Evolutionary conservation across 64 coral and sea anemone species (phyloP), one percentile per base, ranked within the genome.

Genomic region (Montipora efflorescens): DNA sequence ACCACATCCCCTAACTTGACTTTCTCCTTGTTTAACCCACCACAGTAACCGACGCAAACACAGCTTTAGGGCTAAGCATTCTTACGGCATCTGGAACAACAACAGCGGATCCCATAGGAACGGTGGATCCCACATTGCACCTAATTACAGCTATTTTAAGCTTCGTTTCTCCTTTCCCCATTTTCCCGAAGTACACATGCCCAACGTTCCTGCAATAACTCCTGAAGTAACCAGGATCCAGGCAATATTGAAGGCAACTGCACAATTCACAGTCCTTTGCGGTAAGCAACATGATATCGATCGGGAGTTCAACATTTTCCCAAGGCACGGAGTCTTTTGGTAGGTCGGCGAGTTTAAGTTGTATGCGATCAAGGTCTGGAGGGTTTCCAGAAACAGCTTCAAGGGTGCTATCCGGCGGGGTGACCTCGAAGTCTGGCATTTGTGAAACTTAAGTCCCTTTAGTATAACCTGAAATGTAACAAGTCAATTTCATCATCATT

Each of bases 1-100:
- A 82, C 14, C 2, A 82, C 79, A 82, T 82, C 79, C 20, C 79
- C 79, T 25, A 87, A 13, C 12, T 70, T 87, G 21, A 36, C 48
- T 53, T 71, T 87, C 16, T 48, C 44, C 5, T 13, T 2, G 19
- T 68, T 70, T 15, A 87, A 18, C 11, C 83, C 21, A 19, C 8
- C 64, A 71, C 28, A 87, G 55, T 47, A 87, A 22, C 83, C 83
- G 0, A 87, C 83, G 28, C 61, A 68, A 36, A 18, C 5, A 87
- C 61, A 51, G 69, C 83, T 19, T 87, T 87, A 3, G 62, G 83
- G 14, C 64, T 2, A 7, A 87, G 23, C 0, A 18, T 9, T 11
- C 0, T 1, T 4, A 70, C 48, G 4, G 62, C 83, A 3, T 74
- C 48, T 21, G 45, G 15, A 5, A 74, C 69, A 68, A 23, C 48